Evolutionary conservation across 1,140 invertebrate genomes (phyloP).

Genomic region (Metaphire vulgaris): DNA sequence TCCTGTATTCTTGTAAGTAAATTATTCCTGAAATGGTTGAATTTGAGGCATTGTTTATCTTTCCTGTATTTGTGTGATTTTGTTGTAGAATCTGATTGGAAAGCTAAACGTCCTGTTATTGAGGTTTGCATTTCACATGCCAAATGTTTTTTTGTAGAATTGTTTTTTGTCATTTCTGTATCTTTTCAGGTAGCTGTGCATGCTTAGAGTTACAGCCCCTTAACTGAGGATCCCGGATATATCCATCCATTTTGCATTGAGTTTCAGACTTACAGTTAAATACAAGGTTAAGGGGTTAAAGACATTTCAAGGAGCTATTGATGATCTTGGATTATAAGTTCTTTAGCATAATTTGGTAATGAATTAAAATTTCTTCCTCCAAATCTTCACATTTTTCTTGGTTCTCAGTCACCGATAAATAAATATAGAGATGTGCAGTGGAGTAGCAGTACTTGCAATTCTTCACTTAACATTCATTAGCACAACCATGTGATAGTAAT

Average conservation of each 20-base stretch:
- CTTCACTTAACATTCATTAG: background rate
- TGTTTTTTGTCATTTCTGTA: background rate
- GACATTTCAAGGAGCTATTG: no score
- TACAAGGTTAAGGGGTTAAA: no score
- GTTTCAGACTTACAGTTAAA: background rate
- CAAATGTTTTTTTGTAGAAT: background rate
- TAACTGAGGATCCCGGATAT: background rate
- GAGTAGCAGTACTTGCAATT: background rate
- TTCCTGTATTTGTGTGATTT: background rate
- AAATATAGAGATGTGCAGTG: background rate
- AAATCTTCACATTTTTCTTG: no score
- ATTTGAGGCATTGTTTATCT: background rate
- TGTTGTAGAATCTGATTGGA: background rate
- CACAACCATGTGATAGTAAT: background rate
- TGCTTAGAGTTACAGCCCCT: background rate
- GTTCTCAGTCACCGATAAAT: background rate
- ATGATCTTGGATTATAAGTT: no score
- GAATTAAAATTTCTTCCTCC: no score
- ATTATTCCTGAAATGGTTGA: background rate
- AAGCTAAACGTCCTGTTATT: background rate
- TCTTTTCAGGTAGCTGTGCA: background rate
- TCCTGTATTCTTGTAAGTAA: no score
- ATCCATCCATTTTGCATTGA: background rate
- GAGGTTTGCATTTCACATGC: background rate
- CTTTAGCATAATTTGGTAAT: no score